Percentiles rank a stretch among this genome's conserved stretches.
These are phyloP conservation scores for Physocephala rufipes DNA, from an alignment of 2,888 invertebrate species.

Conservation along the genomic window DNA sequence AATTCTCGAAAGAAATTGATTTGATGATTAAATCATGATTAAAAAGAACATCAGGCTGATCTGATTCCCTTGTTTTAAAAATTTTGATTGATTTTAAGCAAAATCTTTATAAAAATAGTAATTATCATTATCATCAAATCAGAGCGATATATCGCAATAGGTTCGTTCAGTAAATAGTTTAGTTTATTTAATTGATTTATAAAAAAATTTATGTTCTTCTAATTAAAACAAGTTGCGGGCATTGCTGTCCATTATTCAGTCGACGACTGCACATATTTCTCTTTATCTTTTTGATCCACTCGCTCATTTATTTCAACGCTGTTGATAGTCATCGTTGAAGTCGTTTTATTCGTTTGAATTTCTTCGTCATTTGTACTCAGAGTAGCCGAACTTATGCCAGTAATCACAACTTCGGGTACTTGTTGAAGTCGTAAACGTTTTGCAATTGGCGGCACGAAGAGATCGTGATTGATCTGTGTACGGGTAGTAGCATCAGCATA, in stretches of 20 bases:
- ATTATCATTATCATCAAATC: too few relatives aligned
- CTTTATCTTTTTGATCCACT: neutral
- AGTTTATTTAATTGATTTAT: constrained; percentile 6
- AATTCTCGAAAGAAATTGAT: too few relatives aligned
- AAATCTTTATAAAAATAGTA: too few relatives aligned
- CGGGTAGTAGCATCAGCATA: constrained; percentile 57
- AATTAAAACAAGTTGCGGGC: constrained; percentile 4
- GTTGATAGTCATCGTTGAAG: too few relatives aligned
- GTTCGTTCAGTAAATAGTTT: too few relatives aligned
- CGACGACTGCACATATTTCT: neutral
- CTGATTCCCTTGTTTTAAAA: too few relatives aligned
- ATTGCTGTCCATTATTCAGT: neutral
- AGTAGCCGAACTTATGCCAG: constrained; percentile 51
- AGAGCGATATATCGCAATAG: too few relatives aligned
- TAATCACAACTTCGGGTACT: constrained; percentile 58
- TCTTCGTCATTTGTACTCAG: constrained; percentile 44
- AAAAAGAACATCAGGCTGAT: too few relatives aligned
- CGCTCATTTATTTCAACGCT: neutral
- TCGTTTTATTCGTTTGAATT: constrained; percentile 7
- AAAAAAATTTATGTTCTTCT: neutral
- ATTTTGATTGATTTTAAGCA: too few relatives aligned
- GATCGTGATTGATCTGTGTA: constrained; percentile 68
- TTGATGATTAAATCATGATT: too few relatives aligned
- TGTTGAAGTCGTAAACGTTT: constrained; percentile 63
- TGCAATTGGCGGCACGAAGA: constrained; percentile 70